phyloP scores from a whole-genome alignment of 2,888 invertebrate species.

The Notodonta dromedarius region DNA sequence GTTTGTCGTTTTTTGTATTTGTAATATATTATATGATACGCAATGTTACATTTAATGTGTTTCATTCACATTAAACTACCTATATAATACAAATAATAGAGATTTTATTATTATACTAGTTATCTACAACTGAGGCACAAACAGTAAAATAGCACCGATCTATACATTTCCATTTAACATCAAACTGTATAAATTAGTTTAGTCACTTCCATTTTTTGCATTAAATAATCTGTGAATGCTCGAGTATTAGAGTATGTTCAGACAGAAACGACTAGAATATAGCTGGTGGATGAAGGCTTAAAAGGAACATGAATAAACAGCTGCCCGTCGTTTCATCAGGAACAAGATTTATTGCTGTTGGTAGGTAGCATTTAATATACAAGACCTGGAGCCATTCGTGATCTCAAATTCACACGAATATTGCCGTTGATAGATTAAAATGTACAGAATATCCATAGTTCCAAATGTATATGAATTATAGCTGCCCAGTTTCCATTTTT shows the following conservation, averaged over 20 bases:
- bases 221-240: background rate
- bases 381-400: too few relatives aligned
- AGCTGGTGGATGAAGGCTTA: background rate
- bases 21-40: background rate
- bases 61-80: conserved; percentile 12
- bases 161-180: conserved; percentile 41
- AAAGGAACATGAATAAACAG: background rate
- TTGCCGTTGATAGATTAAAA: too few relatives aligned
- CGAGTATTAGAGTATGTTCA: background rate
- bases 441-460: too few relatives aligned
- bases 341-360: too few relatives aligned
- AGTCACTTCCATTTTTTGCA: background rate
- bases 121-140: conserved; percentile 69
- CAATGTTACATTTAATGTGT: background rate
- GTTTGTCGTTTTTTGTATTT: background rate
- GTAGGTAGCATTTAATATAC: too few relatives aligned
- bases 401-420: too few relatives aligned
- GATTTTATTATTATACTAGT: conserved; percentile 43
- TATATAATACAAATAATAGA: conserved; percentile 40
- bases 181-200: conserved; percentile 1
- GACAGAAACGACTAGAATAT: conserved; percentile 2
- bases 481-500: too few relatives aligned
- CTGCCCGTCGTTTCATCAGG: background rate
- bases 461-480: too few relatives aligned
- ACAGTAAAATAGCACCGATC: conserved; percentile 78